Conservation (phyloP, 2,113 vertebrate genomes). For the Fregetta grallaria region DNA sequence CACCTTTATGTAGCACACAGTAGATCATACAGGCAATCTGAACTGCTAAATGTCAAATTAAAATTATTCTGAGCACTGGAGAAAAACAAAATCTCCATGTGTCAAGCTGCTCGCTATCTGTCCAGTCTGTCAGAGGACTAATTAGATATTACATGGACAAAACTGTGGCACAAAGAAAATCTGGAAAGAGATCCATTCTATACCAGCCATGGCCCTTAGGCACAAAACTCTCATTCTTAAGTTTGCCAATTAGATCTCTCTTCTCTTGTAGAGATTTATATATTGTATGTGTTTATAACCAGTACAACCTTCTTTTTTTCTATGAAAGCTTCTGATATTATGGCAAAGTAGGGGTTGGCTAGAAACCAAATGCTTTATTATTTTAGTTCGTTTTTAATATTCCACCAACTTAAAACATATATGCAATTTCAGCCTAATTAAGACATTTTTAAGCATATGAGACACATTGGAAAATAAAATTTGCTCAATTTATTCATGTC, state of each 20-base stretch:
- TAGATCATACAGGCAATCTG: background rate
- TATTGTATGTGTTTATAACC: background rate
- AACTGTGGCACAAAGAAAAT: background rate
- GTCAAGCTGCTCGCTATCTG: background rate
- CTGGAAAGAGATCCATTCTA: background rate
- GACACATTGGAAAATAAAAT: background rate
- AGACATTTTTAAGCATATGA: background rate
- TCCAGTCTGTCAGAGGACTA: background rate
- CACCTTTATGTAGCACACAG: background rate
- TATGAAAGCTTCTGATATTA: background rate
- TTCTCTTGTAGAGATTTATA: background rate
- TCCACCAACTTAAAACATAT: background rate
- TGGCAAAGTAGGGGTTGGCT: background rate
- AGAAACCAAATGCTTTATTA: background rate
- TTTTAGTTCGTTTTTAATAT: background rate
- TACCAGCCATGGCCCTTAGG: background rate
- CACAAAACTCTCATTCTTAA: background rate
- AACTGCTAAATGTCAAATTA: background rate
- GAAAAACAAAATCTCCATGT: background rate
- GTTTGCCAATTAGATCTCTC: background rate
- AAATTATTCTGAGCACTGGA: background rate
- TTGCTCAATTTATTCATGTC: background rate
- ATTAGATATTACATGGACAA: background rate
- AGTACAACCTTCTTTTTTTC: background rate
- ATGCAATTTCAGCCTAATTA: background rate